Conservation (phyloP, 2,113 vertebrate genomes). For the Redunca redunca region DNA sequence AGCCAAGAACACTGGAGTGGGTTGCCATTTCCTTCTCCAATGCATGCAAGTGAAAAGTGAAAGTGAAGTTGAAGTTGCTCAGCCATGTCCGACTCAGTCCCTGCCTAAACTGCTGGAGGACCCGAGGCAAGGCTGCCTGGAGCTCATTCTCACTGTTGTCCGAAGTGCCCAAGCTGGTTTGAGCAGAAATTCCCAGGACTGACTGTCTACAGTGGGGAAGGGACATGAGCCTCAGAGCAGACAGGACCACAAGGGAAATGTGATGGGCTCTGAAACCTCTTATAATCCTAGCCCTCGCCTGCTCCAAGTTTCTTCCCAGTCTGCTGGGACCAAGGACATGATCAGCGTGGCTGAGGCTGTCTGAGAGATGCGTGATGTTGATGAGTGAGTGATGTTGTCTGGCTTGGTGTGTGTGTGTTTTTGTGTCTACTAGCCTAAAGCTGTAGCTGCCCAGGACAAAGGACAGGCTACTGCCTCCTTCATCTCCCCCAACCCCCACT, state of each 20-base stretch:
- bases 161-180: neutral
- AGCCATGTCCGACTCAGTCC: accelerated
- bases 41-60: too few relatives aligned
- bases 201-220: neutral
- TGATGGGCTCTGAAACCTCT: too few relatives aligned
- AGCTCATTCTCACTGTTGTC: accelerated
- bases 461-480: neutral
- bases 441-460: neutral
- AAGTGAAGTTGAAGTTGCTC: too few relatives aligned
- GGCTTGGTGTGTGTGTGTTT: neutral
- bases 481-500: accelerated
- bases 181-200: neutral
- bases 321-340: neutral
- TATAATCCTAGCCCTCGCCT: accelerated
- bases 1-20: too few relatives aligned
- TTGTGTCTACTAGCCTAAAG: neutral
- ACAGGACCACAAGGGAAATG: accelerated
- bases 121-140: neutral
- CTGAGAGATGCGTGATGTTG: neutral
- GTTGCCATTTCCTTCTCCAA: too few relatives aligned
- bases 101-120: accelerated
- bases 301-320: neutral
- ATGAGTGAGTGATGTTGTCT: neutral
- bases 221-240: neutral
- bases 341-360: neutral